A percentile compares a stretch with the other conserved stretches of the same genome.
These are phyloP conservation scores for Campaea margaritaria DNA, from an alignment of 2,888 invertebrate species.

Conservation along the genomic window DNA sequence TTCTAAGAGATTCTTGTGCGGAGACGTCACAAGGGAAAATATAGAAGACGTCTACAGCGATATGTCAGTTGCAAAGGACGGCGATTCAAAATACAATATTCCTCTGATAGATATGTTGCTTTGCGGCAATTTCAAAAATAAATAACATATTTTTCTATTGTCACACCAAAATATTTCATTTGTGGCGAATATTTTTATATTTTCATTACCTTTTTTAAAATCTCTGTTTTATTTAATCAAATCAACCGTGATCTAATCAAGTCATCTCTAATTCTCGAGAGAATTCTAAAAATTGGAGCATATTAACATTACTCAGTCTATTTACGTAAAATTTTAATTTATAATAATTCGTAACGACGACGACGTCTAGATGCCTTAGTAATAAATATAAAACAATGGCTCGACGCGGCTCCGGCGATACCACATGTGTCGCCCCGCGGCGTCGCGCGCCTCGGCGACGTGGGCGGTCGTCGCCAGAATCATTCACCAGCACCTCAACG, in stretches of 20 bases:
- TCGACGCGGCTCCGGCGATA: conserved; percentile 51
- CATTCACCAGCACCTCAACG: conserved; percentile 72
- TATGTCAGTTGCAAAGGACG: conserved; percentile 61
- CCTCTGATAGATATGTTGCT: conserved; percentile 53
- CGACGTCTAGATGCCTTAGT: conserved; percentile 55
- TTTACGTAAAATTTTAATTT: conserved; percentile 59
- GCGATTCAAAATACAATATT: conserved; percentile 41
- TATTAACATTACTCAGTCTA: conserved; percentile 79
- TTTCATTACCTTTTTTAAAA: conserved; percentile 19
- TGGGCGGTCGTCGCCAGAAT: conserved; percentile 44
- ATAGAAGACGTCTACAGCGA: conserved; percentile 60
- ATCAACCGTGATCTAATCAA: conserved; percentile 22
- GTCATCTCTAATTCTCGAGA: conserved; percentile 36
- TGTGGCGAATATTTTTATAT: conserved; percentile 32
- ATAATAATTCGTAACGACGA: conserved; percentile 63
- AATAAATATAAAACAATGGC: conserved; percentile 52
- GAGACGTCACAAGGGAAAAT: conserved; percentile 42
- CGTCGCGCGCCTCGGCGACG: conserved; percentile 13
- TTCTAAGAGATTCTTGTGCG: conserved; percentile 49
- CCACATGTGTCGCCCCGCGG: conserved; percentile 44
- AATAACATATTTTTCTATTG: conserved; percentile 43
- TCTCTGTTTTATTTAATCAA: conserved; percentile 40
- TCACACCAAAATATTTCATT: conserved; percentile 46
- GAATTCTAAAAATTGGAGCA: conserved; percentile 56
- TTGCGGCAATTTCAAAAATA: conserved; percentile 46